Conservation (phyloP, 2,888 invertebrate genomes). For the Drosophila putrida region DNA sequence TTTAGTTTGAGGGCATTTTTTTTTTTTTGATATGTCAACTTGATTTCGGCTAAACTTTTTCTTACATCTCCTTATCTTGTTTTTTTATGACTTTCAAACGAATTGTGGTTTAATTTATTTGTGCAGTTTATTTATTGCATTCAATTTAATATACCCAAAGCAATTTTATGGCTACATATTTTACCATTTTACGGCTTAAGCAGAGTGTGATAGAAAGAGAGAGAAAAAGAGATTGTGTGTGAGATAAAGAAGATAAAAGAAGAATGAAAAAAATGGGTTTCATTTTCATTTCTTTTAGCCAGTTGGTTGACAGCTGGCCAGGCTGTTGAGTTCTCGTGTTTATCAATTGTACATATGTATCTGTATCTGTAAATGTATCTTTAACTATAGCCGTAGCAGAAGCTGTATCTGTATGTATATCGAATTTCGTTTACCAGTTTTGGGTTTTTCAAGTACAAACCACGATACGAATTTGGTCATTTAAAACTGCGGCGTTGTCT, state of each 20-base stretch:
- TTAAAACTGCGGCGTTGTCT: slow-evolving; percentile 76
- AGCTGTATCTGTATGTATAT: slow-evolving; percentile 24
- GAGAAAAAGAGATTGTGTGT: not conserved
- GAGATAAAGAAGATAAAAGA: slow-evolving; percentile 9
- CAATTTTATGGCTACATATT: slow-evolving; percentile 78
- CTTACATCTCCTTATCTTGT: not conserved
- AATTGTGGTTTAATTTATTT: slow-evolving; percentile 59
- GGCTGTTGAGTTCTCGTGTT: slow-evolving; percentile 49
- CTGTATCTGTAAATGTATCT: not conserved
- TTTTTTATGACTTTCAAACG: slow-evolving; percentile 11
- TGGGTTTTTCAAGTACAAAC: slow-evolving; percentile 78
- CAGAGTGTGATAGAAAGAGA: slow-evolving; percentile 11
- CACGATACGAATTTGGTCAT: slow-evolving; percentile 80
- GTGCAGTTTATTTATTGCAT: slow-evolving; percentile 56
- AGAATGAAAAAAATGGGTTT: slow-evolving; percentile 60
- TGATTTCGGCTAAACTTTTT: slow-evolving; percentile 9
- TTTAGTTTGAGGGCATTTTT: slow-evolving; percentile 31
- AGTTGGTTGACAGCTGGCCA: slow-evolving; percentile 60
- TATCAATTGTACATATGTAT: slow-evolving; percentile 22
- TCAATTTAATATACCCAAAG: slow-evolving; percentile 54
- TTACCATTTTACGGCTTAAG: slow-evolving; percentile 46
- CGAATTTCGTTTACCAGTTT: slow-evolving; percentile 74
- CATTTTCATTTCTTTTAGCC: slow-evolving; percentile 67
- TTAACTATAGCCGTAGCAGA: slow-evolving; percentile 7
- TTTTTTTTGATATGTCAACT: slow-evolving; percentile 4